Conservation (phyloP, 2,797 vertebrate genomes). For the Chaunax sp. region DNA sequence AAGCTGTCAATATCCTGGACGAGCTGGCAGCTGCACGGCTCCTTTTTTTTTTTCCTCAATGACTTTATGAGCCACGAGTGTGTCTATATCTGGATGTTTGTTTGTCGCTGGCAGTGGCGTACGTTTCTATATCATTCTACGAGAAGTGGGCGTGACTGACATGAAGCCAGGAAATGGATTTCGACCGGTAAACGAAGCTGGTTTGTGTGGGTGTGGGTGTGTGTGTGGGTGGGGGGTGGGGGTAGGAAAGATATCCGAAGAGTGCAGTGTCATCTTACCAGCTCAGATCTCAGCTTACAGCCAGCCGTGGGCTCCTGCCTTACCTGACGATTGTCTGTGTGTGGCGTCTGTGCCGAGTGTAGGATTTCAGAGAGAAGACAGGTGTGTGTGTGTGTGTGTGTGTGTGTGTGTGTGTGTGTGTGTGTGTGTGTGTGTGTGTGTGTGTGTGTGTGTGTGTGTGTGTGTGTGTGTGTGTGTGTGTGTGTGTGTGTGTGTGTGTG, state of each 20-base stretch:
- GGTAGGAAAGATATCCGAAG: constrained; percentile 68
- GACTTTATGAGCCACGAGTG: constrained; percentile 42
- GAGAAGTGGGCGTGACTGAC: constrained; percentile 66
- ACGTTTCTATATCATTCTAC: constrained; percentile 20
- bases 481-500: too few relatives aligned
- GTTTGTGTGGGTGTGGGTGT: constrained; percentile 27
- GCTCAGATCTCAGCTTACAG: constrained; percentile 73
- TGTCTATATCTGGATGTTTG: constrained; percentile 51
- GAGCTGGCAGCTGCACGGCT: constrained; percentile 45
- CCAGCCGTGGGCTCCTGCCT: constrained; percentile 67
- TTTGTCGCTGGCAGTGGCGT: constrained; percentile 22
- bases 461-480: constrained; percentile 53
- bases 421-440: constrained; percentile 56
- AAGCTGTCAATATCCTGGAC: constrained; percentile 55
- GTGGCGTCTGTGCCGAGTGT: constrained; percentile 53
- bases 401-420: too few relatives aligned
- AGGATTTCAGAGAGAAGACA: constrained; percentile 74
- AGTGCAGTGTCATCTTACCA: constrained; percentile 73
- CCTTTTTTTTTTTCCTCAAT: constrained; percentile 32
- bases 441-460: constrained; percentile 35
- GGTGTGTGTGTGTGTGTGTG: constrained; percentile 58
- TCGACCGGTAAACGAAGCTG: constrained; percentile 76
- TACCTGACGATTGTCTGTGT: constrained; percentile 56
- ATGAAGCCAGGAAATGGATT: constrained; percentile 77
- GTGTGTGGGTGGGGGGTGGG: constrained; percentile 3